Conservation (phyloP, 2,797 vertebrate species). For the Pseudocheirus occidentalis region DNA sequence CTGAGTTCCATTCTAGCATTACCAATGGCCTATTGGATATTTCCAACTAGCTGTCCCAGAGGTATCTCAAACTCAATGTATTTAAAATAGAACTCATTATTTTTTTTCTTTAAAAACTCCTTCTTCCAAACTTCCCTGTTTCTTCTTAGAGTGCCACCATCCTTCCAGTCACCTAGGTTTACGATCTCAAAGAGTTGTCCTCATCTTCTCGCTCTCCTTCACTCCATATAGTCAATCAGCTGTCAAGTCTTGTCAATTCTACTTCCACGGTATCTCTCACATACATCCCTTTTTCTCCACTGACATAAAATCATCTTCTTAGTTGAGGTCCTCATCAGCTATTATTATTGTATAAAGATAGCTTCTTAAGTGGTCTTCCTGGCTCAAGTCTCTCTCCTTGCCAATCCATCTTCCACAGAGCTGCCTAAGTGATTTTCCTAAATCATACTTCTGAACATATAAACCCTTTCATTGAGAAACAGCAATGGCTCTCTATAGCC, state of each 20-base stretch:
- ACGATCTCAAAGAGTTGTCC: neutral
- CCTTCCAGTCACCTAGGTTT: neutral
- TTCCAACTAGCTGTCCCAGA: neutral
- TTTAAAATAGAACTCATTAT: neutral
- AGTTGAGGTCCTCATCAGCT: too few species aligned
- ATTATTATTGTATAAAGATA: neutral
- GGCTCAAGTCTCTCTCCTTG: neutral
- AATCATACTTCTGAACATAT: neutral
- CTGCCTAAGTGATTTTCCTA: neutral
- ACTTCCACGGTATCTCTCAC: neutral
- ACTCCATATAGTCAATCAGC: neutral
- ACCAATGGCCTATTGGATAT: neutral
- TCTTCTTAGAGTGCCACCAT: neutral
- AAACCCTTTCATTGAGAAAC: neutral
- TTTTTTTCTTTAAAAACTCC: neutral
- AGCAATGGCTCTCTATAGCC: neutral
- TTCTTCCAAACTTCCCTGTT: neutral
- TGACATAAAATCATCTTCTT: neutral
- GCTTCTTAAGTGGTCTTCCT: neutral
- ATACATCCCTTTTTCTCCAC: neutral
- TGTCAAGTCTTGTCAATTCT: neutral
- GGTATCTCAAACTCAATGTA: neutral
- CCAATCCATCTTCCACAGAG: neutral
- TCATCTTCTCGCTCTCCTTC: neutral
- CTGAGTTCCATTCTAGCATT: neutral